Evolutionary conservation across 2,888 invertebrate genomes (phyloP).

Genomic region (Melanostoma scalare): DNA sequence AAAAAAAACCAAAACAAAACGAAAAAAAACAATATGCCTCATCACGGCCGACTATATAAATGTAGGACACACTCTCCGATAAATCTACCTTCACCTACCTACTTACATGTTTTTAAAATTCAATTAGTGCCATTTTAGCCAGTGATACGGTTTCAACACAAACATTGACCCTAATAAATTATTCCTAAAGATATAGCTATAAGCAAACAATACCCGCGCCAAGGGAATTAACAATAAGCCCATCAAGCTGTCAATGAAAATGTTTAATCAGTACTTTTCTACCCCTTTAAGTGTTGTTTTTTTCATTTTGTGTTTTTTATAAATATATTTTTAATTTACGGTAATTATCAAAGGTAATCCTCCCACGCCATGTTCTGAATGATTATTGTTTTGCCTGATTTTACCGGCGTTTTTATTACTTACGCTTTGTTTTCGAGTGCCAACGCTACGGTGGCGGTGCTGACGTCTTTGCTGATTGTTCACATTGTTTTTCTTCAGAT

Average conservation of each 20-base stretch:
- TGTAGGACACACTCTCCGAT: background rate
- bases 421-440: conserved; percentile 15
- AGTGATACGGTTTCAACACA: conserved; percentile 32
- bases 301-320: background rate
- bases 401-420: conserved; percentile 53
- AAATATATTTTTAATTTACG: conserved; percentile 15
- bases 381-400: conserved; percentile 12
- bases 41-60: conserved; percentile 12
- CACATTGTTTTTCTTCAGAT: conserved; percentile 3
- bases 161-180: conserved; percentile 61
- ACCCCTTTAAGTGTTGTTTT: conserved; percentile 6
- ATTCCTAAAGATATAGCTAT: conserved; percentile 27
- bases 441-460: background rate
- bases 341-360: background rate
- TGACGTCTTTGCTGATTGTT: conserved; percentile 41
- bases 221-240: conserved; percentile 33
- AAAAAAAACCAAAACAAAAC: conserved; percentile 14
- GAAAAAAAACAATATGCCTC: conserved; percentile 1
- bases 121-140: conserved; percentile 45
- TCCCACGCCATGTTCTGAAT: background rate
- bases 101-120: conserved; percentile 35
- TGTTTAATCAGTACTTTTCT: conserved; percentile 26
- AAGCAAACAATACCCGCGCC: conserved; percentile 10
- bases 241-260: conserved; percentile 42
- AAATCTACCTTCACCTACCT: conserved; percentile 3